Evolutionary conservation across 2,888 invertebrate species (phyloP), one percentile per base, ranked within the genome.

Genomic region (Phlogophora meticulosa): DNA sequence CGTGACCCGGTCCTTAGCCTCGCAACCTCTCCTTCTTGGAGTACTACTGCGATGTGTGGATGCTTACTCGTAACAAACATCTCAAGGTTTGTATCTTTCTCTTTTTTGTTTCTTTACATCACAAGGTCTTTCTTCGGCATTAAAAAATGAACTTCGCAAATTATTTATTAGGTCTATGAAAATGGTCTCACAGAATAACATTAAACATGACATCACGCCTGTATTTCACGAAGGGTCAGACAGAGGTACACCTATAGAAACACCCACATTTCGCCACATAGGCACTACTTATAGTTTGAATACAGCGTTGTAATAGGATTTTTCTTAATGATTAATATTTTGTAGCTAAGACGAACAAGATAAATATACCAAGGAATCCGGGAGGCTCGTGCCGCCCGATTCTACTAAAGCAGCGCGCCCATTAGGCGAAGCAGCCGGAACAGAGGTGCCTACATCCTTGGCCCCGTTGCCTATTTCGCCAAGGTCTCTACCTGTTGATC

Each of bases 401-500:
- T 32, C 36, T 45, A 51, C 43, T 55, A 59, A 53, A 66, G 70
- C 43, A 59, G 63, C 43, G 56, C 71, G 58, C 61, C 60, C 66
- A 78, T 72, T 62, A 70, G 72, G 46, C 52, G 49, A 51, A 55
- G 57, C 58, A 46, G 68, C 42, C 65, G 81, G 78, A 76, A 63
- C 64, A 56, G 70, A 81, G 81, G 75, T 68, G 71, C 56, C 76
- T 67, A 81, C 78, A 87, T 88, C 90, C 90, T 91, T 90, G 90
- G 87, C 90, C 89, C 72, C 72, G 75, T 90, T 84, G 82, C 87
- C 88, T 88, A 89, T 84, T 85, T 89, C 78, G 70, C 81, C 76
- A 80, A 84, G 85, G 83, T 67, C 80, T 82, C 81, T 87, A 90
- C 90, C 89, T 91, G 90, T 90, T 88, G 88, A 86, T 85, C 83